Base-by-base conservation (phyloP, 2,797 vertebrate species). In the Cynopterus sphinx region DNA sequence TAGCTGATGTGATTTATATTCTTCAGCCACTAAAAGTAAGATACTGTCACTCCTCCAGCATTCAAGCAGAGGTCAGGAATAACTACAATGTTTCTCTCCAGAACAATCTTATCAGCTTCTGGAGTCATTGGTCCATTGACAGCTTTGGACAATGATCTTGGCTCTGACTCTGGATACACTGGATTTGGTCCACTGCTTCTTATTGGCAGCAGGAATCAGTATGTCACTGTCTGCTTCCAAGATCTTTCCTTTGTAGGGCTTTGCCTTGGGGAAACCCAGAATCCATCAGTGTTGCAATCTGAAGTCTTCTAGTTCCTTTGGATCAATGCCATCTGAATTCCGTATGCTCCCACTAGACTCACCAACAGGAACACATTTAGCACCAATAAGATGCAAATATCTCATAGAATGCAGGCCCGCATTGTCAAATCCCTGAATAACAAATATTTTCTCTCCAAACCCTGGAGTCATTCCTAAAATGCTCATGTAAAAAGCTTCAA, bases 131-230 rank as follows among this genome's bases (percentile, higher is more conserved):
- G 99, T 70, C 99, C 99, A 39, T 99, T 99, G 94, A 99, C 99
- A 94, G 99, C 99, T 98, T 99, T 99, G 92, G 99, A 99, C 99
- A 98, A 99, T 99, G 97, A 99, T 99, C 99, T 99, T 99, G 95
- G 99, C 99, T 98, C 99, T 99, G 98, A 99, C 99, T 67, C 97
- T 99, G 93, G 98, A 98, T 36, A 99, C 99, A 0, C 99, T 99
- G 77, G 98, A 95, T 63, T 99, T 99, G 21, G 99, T 99, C 94
- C 99, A 98, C 98, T 99, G 99, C 97, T 99, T 99, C 97, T 99
- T 99, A 0, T 99, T 99, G 78, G 99, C 99, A 19, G 99, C 99
- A 75, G 99, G 99, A 96, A 99, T 99, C 94, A 99, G 49, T 49
- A 99, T 99, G 98, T 99, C 99, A 96, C 99, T 99, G 43, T 99